Evolutionary conservation across 2,797 vertebrate species (phyloP), one percentile per base, ranked within the genome.

Genomic region (Danio tinwini): DNA sequence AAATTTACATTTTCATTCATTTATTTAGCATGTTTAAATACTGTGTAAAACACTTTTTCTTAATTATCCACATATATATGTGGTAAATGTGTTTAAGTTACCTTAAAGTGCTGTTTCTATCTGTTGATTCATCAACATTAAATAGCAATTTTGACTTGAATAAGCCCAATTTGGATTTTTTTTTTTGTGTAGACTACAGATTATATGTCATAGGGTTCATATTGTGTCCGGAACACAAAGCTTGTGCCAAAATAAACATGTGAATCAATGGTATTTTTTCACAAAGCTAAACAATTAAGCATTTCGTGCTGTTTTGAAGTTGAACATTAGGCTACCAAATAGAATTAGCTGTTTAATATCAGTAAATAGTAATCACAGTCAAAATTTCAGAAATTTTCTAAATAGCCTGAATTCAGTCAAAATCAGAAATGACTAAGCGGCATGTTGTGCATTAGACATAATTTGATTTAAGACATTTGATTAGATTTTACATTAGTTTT

Each of bases 251-350:
- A 56, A 56, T 11, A 0, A 13, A 45, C 29, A 29, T 39, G 19
- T 61, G 16, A 61, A 12, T 56, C 74, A 67, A 76, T 52, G 29
- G 14, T 7, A 65, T 16, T 76, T 19, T 67, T 76, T 39, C 42
- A 58, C 40, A 56, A 58, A 2, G 8, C 44, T 65, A 21, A 13
- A 58, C 40, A 72, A 72, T 13, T 21, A 12, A 44, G 17, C 7
- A 12, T 58, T n/a, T 29, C 50, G 42, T 37, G 63, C 19, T 40
- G 3, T n/a, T 50, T 62, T 4, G 29, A 11, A 13, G 11, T 39
- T 11, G 49, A 3, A 42, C 59, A 75, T 52, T 50, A 52, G 29
- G 29, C 29, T 29, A 29, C 0, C 21, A 21, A 29, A 5, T 29
- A 9, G 6, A 12, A 47, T 49, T 29, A 47, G 10, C 19, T 5